These are phyloP conservation scores for Nomada ruficornis DNA, from an alignment of 2,888 invertebrate species.

Conservation along the genomic window DNA sequence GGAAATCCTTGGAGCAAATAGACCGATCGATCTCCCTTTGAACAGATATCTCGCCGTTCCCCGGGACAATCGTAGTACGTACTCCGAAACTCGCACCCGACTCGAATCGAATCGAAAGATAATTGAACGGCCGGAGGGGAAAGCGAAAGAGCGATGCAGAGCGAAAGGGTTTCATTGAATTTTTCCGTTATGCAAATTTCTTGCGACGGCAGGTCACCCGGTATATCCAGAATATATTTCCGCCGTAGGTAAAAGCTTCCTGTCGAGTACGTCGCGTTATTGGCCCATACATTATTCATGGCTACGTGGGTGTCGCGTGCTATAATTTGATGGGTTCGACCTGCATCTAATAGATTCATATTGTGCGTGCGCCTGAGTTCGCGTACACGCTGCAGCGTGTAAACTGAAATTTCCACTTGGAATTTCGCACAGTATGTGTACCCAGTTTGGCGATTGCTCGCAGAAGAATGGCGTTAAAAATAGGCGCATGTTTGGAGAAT, in stretches of 20 bases:
- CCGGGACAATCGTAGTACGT: neutral
- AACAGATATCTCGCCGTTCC: neutral
- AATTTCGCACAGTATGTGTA: neutral
- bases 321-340: slow-evolving; percentile 58
- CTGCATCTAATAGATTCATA: slow-evolving; percentile 50
- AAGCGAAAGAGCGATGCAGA: neutral
- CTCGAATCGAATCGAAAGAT: slow-evolving; percentile 4
- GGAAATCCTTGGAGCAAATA: slow-evolving; percentile 2
- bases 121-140: slow-evolving; percentile 16
- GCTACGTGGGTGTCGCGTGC: slow-evolving; percentile 39
- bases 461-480: too few species aligned
- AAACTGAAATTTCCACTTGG: slow-evolving; percentile 5
- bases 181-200: slow-evolving; percentile 25
- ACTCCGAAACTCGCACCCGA: neutral
- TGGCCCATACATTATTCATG: slow-evolving; percentile 60
- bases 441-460: neutral
- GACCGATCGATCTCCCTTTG: slow-evolving; percentile 17
- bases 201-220: slow-evolving; percentile 12
- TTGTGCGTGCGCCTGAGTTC: slow-evolving; percentile 26
- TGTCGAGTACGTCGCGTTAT: slow-evolving; percentile 37
- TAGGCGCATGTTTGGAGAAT: too few species aligned
- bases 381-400: slow-evolving; percentile 2
- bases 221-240: slow-evolving; percentile 38
- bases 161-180: slow-evolving; percentile 36
- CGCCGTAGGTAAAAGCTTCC: slow-evolving; percentile 58